These are phyloP conservation scores for Prorops nasuta DNA, from an alignment of 1,140 invertebrate genomes.

Conservation along the genomic window DNA sequence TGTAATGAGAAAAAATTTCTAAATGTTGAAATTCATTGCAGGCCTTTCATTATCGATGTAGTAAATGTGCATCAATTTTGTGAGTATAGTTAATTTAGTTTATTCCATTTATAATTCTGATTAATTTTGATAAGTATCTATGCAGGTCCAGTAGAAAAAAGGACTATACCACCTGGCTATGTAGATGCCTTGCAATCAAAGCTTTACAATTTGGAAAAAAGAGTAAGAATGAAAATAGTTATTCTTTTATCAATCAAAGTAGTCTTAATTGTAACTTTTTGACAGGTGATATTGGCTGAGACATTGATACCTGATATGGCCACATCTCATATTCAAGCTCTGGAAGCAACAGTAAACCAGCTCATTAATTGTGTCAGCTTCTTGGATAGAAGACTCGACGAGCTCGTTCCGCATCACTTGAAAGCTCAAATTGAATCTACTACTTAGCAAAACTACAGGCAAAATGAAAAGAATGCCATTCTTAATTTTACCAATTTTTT, in stretches of 20 bases:
- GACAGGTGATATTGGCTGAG: constrained; percentile 33
- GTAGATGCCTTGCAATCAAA: constrained; percentile 37
- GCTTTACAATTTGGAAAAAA: constrained; percentile 34
- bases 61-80: constrained; percentile 45
- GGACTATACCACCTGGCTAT: constrained; percentile 37
- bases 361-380: constrained; percentile 40
- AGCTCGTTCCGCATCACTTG: constrained; percentile 41
- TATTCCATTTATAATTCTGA: not conserved
- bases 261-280: constrained; percentile 1
- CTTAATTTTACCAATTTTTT: too few relatives aligned
- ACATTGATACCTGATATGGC: constrained; percentile 25
- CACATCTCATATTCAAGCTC: constrained; percentile 26
- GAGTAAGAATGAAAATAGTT: not conserved
- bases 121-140: constrained; percentile 6
- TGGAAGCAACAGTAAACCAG: constrained; percentile 36
- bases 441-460: not conserved
- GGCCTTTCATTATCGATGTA: constrained; percentile 45
- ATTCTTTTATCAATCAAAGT: not conserved
- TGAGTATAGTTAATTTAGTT: constrained; percentile 35
- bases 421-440: constrained; percentile 28
- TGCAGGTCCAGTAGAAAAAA: constrained; percentile 38
- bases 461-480: too few relatives aligned
- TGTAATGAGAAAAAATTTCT: not conserved
- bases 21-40: constrained; percentile 15
- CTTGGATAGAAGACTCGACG: constrained; percentile 42